phyloP scores from a whole-genome alignment of 2,797 vertebrate species.

The Sebastes vulpes region DNA sequence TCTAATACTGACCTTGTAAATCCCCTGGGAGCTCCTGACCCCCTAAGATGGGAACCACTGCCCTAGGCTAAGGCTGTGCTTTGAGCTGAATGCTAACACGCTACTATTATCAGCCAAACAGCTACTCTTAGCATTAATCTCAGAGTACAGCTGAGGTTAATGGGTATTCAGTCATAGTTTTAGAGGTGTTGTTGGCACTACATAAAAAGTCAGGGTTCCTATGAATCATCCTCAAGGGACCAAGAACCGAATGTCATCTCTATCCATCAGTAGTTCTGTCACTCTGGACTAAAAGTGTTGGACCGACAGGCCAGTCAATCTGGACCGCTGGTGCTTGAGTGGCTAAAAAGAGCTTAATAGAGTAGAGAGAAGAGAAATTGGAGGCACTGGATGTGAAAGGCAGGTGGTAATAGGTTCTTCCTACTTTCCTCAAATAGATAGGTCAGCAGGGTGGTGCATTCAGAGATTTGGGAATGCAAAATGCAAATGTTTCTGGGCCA shows the following conservation, averaged over 20 bases:
- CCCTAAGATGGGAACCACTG: not conserved
- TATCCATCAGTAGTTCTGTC: not conserved
- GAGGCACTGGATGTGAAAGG: not conserved
- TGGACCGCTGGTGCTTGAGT: not conserved
- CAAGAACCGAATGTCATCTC: not conserved
- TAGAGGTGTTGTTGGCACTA: not conserved
- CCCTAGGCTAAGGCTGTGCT: not conserved
- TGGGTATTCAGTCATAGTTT: not conserved
- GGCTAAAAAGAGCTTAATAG: not conserved
- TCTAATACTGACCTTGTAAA: not conserved
- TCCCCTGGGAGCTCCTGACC: not conserved
- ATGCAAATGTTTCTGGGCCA: constrained; percentile 48
- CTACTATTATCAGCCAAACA: not conserved
- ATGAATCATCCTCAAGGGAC: not conserved
- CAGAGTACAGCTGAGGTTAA: not conserved
- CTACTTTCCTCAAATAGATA: constrained; percentile 4
- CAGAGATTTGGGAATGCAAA: constrained; percentile 22
- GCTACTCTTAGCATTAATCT: not conserved
- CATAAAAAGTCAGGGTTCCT: not conserved
- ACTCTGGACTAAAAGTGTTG: not conserved
- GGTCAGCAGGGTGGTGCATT: constrained; percentile 32
- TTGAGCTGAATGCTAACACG: not conserved
- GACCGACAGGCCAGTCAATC: not conserved
- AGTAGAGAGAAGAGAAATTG: not conserved
- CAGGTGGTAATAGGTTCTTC: constrained; percentile 1